Evolutionary conservation across 2,797 vertebrate species (phyloP), one percentile per base, ranked within the genome.

Genomic region (Clarias pachynema): DNA sequence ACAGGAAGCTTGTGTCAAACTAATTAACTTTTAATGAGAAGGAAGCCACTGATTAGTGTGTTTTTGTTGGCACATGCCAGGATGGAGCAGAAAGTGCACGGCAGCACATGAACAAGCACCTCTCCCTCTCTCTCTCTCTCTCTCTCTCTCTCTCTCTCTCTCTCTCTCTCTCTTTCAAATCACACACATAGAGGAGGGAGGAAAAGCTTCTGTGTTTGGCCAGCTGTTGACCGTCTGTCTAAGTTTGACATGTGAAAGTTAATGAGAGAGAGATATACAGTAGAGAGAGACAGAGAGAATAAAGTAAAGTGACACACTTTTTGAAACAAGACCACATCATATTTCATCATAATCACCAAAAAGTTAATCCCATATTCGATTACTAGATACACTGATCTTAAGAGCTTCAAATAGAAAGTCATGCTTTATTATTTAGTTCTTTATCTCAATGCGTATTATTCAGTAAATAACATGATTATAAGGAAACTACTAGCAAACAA

Each of bases 11-110:
- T 92, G 89, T 96, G 94, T 95, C 93, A 93, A 95, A 92, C 94
- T 95, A 96, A 97, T 96, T 95, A 95, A 96, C 94, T 94, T 96
- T 95, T 96, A 96, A 95, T 95, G 96, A 96, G 95, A 95, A 95
- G 95, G 96, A 97, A 96, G 93, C 93, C 92, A 93, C 94, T 96
- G 96, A 96, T 96, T 96, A 96, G 95, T 95, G 95, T 96, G 96
- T 96, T 97, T 96, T 96, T 94, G 92, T 94, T 96, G 96, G 96
- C 96, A 94, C 94, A 94, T 89, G 93, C 94, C 94, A 94, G 91
- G 89, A 85, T 87, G 89, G 88, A 78, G 90, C 90, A 91, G 89
- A 91, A 90, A 92, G 94, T 83, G 74, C 83, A 66, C 92, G 7
- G 65, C 26, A 0, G 37, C 49, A 80, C 49, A 80, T 65, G 37